phyloP scores from a whole-genome alignment of 2,888 invertebrate genomes.

The Cheilosia pagana region DNA sequence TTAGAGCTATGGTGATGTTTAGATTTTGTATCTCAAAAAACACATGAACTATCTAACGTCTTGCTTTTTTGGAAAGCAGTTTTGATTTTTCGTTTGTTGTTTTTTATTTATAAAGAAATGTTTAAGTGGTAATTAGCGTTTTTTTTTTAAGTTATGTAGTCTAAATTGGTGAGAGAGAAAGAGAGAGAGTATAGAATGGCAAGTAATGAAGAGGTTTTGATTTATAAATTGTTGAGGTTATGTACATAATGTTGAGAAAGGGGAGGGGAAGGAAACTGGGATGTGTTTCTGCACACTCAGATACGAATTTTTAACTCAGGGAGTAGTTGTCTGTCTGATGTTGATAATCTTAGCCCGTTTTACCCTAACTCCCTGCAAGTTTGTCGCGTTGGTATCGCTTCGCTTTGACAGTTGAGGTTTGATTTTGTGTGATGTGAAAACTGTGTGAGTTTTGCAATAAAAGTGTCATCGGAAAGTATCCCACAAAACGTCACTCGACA shows the following conservation, averaged over 20 bases:
- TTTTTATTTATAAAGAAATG: conserved; percentile 41
- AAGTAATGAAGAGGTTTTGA: conserved; percentile 29
- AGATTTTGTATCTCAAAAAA: conserved; percentile 51
- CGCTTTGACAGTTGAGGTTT: too few species aligned
- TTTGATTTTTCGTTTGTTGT: conserved; percentile 23
- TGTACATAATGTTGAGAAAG: conserved; percentile 46
- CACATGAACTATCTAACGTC: conserved; percentile 63
- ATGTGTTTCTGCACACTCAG: too few species aligned
- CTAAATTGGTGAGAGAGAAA: conserved; percentile 58
- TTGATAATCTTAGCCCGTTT: too few species aligned
- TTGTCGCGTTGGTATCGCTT: too few species aligned
- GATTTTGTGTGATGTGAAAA: too few species aligned
- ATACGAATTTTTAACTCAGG: too few species aligned
- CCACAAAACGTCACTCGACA: too few species aligned
- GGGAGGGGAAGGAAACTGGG: not conserved
- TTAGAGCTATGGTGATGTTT: conserved; percentile 36
- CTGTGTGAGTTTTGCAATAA: too few species aligned
- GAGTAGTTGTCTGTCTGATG: too few species aligned
- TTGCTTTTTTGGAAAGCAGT: conserved; percentile 25
- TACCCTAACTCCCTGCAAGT: too few species aligned
- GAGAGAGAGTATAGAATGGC: conserved; percentile 47
- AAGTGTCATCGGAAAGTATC: too few species aligned
- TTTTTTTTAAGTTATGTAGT: conserved; percentile 44
- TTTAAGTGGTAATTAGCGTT: conserved; percentile 42
- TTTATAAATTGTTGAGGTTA: conserved; percentile 44